A percentile compares a stretch with the other conserved stretches of the same genome.
Evolutionary conservation across 1,140 invertebrate genomes (phyloP).

Genomic region (Meloidogyne hapla): DNA sequence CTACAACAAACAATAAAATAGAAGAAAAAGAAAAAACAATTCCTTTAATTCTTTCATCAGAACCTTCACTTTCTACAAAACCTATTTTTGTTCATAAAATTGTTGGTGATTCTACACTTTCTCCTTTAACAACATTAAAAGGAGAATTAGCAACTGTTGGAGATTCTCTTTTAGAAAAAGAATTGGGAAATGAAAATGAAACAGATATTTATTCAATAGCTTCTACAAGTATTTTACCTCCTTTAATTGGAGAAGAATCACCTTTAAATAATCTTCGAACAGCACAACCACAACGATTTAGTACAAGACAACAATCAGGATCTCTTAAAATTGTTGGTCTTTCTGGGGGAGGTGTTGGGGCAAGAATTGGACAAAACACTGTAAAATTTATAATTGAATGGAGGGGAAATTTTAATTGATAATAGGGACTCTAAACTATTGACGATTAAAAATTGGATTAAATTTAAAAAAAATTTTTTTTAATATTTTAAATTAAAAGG

Average conservation of each 20-base stretch:
- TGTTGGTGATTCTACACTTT: constrained; percentile 14
- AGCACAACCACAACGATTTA: not conserved
- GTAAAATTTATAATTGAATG: too few species aligned
- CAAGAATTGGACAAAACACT: not conserved
- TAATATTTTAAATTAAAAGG: not conserved
- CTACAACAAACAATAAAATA: not conserved
- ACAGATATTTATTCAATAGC: not conserved
- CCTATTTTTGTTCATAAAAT: constrained; percentile 7
- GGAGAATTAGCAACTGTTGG: not conserved
- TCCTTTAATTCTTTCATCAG: not conserved
- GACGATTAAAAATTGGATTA: too few species aligned
- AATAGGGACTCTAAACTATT: too few species aligned
- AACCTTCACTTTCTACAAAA: not conserved
- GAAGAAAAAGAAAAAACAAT: not conserved
- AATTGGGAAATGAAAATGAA: not conserved
- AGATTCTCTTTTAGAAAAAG: not conserved
- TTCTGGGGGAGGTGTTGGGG: not conserved
- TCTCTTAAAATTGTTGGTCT: not conserved
- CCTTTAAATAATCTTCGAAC: not conserved
- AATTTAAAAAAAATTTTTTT: not conserved
- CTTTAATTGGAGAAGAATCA: not conserved
- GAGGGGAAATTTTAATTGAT: too few species aligned
- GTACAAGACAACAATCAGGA: not conserved
- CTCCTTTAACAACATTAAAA: not conserved
- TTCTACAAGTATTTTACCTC: not conserved